Evolutionary conservation across 2,888 invertebrate genomes (phyloP), one percentile per base, ranked within the genome.

Genomic region (Cylindroiulus punctatus): DNA sequence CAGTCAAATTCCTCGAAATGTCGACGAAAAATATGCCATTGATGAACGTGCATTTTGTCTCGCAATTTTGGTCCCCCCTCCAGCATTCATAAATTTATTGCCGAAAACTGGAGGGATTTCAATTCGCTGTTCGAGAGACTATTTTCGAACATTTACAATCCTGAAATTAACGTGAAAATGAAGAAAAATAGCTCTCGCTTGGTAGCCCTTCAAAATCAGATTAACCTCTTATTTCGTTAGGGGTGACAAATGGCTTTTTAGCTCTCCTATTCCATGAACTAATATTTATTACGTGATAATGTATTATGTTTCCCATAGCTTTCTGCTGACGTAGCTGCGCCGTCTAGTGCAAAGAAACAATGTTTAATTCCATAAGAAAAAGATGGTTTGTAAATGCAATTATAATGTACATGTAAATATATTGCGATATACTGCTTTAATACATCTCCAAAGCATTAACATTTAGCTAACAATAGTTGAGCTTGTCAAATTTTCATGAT

Each of bases 81-180:
- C 65, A 65, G 22, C 65, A 22, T 65, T 26, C 26, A 26, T 5
- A 65, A 65, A 65, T 65, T 65, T 65, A 65, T 65, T 26, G 65
- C 65, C 8, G 3, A 65, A 65, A 65, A 65, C 22, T 65, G 65
- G 26, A 36, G 22, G 65, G 22, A 65, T 65, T 65, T 65, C 65
- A 65, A 65, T 65, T 65, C 65, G 7, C 19, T 52, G 52, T n/a
- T 52, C 52, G 52, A n/a, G 52, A n/a, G 65, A 26, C 65, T 65
- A 65, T 65, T 65, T 65, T 65, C 65, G 12, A 65, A 65, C 65
- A 65, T 65, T 65, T 65, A 65, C 65, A 65, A 65, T 65, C 65
- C 65, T 10, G 65, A 65, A 65, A 65, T 65, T 65, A 65, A 65
- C 65, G 65, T 22, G 22, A 65, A 65, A 65, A 65, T 65, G 65